Evolutionary conservation across 1,140 invertebrate species (phyloP).

Genomic region (Goniozus legneri): DNA sequence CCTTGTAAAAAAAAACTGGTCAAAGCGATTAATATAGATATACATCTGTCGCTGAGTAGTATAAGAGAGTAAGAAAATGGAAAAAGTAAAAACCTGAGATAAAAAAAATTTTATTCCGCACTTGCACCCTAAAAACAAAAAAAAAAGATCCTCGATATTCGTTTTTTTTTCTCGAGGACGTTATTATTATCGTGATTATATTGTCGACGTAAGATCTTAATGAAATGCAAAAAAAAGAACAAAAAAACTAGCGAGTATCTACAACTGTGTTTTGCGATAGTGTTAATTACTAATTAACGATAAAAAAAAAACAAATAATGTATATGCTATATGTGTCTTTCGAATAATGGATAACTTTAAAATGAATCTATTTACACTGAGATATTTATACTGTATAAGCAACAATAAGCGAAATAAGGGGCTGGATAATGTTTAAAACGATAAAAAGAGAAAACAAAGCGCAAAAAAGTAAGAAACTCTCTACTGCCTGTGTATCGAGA

Average conservation of each 20-base stretch:
- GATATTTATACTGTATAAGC: conserved; percentile 36
- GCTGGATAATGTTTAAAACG: too few species aligned
- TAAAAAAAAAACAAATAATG: too few species aligned
- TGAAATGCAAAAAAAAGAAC: not conserved
- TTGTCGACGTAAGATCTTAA: conserved; percentile 10
- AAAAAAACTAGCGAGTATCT: conserved; percentile 13
- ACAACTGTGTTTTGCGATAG: conserved; percentile 20
- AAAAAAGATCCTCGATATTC: too few species aligned
- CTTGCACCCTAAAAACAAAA: conserved; percentile 23
- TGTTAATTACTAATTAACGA: conserved; percentile 5
- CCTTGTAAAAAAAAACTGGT: too few species aligned
- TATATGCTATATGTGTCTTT: conserved; percentile 29
- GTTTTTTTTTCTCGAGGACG: conserved; percentile 21
- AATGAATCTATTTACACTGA: conserved; percentile 38
- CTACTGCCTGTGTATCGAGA: conserved; percentile 13
- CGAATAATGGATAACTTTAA: conserved; percentile 30
- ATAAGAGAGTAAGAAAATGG: too few species aligned
- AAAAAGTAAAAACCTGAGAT: too few species aligned
- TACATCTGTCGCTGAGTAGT: too few species aligned
- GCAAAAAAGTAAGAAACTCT: conserved; percentile 10
- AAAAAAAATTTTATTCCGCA: conserved; percentile 26
- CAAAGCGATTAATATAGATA: too few species aligned
- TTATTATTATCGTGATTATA: too few species aligned
- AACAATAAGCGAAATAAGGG: conserved; percentile 5
- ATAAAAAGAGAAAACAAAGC: conserved; percentile 1